Conservation (phyloP, 2,888 invertebrate genomes). For the Hypomecis atomaria region DNA sequence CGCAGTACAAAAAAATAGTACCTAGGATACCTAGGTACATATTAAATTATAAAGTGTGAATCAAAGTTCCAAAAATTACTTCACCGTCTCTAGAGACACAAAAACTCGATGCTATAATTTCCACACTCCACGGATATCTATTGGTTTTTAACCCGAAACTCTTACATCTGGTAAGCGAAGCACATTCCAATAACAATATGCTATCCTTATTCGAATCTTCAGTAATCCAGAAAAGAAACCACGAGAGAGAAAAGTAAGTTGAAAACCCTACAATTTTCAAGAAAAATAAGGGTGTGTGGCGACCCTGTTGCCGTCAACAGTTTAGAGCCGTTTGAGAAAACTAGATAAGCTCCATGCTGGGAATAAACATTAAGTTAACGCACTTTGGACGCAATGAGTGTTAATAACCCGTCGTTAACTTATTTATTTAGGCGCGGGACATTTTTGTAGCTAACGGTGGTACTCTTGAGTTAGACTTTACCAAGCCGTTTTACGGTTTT, state of each 20-base stretch:
- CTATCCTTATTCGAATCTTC: conserved; percentile 17
- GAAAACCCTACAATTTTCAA: background rate
- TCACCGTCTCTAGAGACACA: too few species aligned
- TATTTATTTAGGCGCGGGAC: conserved; percentile 51
- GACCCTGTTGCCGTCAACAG: conserved; percentile 23
- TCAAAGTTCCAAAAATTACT: too few species aligned
- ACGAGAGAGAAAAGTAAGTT: background rate
- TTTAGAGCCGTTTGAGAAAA: conserved; percentile 33
- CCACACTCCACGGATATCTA: conserved; percentile 16
- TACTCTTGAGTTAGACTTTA: background rate
- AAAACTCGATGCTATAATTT: too few species aligned
- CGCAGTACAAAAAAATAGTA: too few species aligned
- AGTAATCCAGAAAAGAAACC: background rate
- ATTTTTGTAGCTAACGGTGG: conserved; percentile 32
- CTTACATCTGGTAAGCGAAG: conserved; percentile 7
- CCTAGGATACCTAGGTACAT: too few species aligned
- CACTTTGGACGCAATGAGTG: conserved; percentile 69
- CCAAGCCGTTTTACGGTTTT: background rate
- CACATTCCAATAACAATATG: conserved; percentile 6
- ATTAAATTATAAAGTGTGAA: too few species aligned
- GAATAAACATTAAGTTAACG: conserved; percentile 80
- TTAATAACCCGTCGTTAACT: conserved; percentile 53
- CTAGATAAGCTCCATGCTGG: conserved; percentile 55
- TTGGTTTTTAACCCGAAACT: conserved; percentile 4
- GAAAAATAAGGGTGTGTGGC: conserved; percentile 8